phyloP scores from a whole-genome alignment of 1,140 invertebrate species.

The Aphaenogaster ashmeadi region DNA sequence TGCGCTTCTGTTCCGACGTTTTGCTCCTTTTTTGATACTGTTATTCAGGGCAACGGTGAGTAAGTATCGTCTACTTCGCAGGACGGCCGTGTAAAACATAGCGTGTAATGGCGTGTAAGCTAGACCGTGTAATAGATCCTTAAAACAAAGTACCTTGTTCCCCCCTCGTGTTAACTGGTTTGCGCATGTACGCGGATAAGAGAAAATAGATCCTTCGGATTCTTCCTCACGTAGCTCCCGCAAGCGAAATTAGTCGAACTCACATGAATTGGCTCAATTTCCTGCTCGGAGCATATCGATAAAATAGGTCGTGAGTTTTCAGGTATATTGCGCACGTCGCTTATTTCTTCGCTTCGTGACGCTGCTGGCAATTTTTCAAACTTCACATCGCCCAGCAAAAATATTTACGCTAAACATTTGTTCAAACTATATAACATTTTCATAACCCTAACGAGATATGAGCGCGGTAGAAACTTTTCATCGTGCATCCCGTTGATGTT shows the following conservation, averaged over 20 bases:
- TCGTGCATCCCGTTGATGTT: background rate
- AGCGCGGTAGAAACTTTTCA: background rate
- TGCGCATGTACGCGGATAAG: background rate
- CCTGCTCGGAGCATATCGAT: conserved; percentile 47
- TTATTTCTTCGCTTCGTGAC: conserved; percentile 26
- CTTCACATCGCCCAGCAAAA: background rate
- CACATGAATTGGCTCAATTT: conserved; percentile 53
- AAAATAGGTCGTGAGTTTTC: conserved; percentile 45
- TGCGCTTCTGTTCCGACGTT: background rate
- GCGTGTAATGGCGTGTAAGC: conserved; percentile 46
- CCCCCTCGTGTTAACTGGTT: conserved; percentile 37
- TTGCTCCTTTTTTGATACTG: background rate
- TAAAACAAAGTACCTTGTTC: conserved; percentile 54
- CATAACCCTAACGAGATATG: background rate
- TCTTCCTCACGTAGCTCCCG: conserved; percentile 11
- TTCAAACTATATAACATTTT: background rate
- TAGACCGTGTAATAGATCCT: conserved; percentile 55
- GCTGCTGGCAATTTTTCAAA: conserved; percentile 43
- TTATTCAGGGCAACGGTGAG: conserved; percentile 25
- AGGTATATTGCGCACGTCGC: conserved; percentile 6
- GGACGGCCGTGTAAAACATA: conserved; percentile 20
- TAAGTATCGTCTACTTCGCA: conserved; percentile 16
- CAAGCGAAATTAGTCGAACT: conserved; percentile 42
- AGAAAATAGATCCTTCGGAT: conserved; percentile 29
- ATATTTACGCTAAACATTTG: conserved; percentile 28